Evolutionary conservation across 1,140 invertebrate genomes (phyloP).

Genomic region (Apocrypta bakeri): DNA sequence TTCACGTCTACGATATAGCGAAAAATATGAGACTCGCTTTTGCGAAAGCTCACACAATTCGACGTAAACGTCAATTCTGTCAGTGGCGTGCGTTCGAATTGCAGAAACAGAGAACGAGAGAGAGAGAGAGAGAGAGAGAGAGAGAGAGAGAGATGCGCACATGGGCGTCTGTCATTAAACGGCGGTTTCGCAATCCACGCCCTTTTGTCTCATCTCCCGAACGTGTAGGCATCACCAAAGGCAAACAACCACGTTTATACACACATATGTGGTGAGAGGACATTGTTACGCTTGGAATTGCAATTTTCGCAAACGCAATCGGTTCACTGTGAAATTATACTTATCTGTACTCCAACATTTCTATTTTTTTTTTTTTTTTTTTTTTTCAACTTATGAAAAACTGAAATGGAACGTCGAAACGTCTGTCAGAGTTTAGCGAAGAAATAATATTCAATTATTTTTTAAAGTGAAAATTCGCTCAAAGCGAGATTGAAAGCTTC

Average conservation of each 20-base stretch:
- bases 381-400: not conserved
- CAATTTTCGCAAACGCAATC: constrained; percentile 7
- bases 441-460: too few relatives aligned
- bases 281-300: not conserved
- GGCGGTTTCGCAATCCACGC: not conserved
- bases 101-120: too few relatives aligned
- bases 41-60: not conserved
- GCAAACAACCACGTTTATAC: not conserved
- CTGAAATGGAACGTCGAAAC: not conserved
- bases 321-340: not conserved
- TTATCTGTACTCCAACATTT: too few relatives aligned
- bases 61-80: constrained; percentile 16
- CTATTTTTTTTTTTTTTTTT: not conserved
- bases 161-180: not conserved
- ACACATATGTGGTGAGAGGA: not conserved
- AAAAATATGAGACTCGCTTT: not conserved
- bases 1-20: not conserved
- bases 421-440: too few relatives aligned
- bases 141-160: not conserved
- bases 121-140: too few relatives aligned
- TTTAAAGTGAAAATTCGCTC: too few relatives aligned
- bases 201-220: not conserved
- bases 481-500: too few relatives aligned
- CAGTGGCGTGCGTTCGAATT: not conserved
- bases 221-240: not conserved